Conservation (phyloP, 2,888 invertebrate species). For the Acanthococcus lagerstroemiae region DNA sequence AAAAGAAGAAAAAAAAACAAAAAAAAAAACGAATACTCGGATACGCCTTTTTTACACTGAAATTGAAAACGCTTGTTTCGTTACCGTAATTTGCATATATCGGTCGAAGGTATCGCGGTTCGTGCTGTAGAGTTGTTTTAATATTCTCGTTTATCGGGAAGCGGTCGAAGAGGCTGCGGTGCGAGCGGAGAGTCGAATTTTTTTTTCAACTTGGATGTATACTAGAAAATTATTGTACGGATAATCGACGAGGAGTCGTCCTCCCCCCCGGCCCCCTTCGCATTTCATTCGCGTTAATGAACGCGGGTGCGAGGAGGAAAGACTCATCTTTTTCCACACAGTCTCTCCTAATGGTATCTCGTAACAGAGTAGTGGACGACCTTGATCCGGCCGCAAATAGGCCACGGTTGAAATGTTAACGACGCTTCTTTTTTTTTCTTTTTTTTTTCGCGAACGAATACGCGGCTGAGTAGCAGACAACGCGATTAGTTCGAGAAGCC, state of each 20-base stretch:
- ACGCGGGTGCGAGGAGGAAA: background rate
- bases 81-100: conserved; percentile 16
- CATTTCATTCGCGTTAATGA: conserved; percentile 12
- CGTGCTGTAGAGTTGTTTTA: conserved; percentile 9
- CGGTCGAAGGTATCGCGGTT: background rate
- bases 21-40: background rate
- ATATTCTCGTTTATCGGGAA: conserved; percentile 27
- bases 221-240: conserved; percentile 21
- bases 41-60: conserved; percentile 5
- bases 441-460: background rate
- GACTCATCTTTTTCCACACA: conserved; percentile 22
- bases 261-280: too few relatives aligned
- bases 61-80: conserved; percentile 28
- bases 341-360: conserved; percentile 25
- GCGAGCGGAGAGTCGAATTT: too few relatives aligned
- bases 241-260: too few relatives aligned
- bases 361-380: conserved; percentile 24
- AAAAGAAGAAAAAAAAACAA: too few relatives aligned
- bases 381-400: conserved; percentile 28
- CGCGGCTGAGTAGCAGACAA: background rate
- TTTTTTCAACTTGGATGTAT: too few relatives aligned
- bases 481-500: background rate
- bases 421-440: background rate
- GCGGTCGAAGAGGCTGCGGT: background rate
- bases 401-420: conserved; percentile 24